Evolutionary conservation across 1,140 invertebrate genomes (phyloP).

Genomic region (Papilio helenus): DNA sequence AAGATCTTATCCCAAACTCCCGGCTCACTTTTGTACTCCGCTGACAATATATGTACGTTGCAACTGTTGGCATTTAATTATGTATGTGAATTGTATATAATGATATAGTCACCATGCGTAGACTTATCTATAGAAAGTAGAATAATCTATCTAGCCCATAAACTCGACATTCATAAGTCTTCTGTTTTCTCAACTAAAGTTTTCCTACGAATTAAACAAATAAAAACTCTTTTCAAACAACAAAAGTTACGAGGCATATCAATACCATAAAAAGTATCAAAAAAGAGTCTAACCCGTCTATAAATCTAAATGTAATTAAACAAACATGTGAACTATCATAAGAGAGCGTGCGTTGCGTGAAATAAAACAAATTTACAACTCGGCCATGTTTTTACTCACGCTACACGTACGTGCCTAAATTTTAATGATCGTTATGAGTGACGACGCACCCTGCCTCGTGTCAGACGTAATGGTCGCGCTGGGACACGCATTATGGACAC

Average conservation of each 20-base stretch:
- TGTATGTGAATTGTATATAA: conserved; percentile 1
- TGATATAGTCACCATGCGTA: neutral
- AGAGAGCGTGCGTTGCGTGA: conserved; percentile 50
- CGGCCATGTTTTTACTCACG: conserved; percentile 39
- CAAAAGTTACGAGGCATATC: conserved; percentile 17
- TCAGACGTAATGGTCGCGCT: conserved; percentile 50
- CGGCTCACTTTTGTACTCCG: conserved; percentile 2
- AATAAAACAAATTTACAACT: conserved; percentile 61
- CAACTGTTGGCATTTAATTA: conserved; percentile 12
- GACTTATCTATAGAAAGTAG: neutral
- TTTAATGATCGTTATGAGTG: conserved; percentile 63
- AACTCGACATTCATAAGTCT: neutral
- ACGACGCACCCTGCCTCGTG: conserved; percentile 53
- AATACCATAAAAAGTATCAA: conserved; percentile 9
- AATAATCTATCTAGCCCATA: neutral
- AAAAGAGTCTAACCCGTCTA: neutral
- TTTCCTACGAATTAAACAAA: neutral
- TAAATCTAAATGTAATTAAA: conserved; percentile 27
- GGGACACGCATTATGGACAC: conserved; percentile 64
- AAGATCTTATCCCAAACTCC: conserved; percentile 29
- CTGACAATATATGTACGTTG: conserved; percentile 10
- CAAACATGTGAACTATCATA: conserved; percentile 36
- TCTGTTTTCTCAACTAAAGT: neutral
- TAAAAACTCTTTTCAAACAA: neutral
- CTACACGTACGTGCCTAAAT: conserved; percentile 56